Evolutionary conservation across 1,140 invertebrate species (phyloP).

Genomic region (Dreissena rostriformis): DNA sequence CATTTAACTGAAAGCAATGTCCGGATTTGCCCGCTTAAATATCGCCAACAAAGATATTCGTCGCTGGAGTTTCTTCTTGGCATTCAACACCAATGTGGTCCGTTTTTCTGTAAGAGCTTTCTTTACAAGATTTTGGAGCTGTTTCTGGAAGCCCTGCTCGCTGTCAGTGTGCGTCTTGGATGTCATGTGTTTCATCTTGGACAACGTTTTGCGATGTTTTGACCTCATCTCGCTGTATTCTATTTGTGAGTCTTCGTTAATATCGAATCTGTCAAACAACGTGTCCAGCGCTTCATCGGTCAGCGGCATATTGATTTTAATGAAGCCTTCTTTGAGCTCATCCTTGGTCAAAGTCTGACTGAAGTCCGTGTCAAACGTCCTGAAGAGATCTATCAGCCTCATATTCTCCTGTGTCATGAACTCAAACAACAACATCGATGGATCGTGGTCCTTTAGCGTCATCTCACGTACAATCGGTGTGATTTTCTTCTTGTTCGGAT

Average conservation of each 20-base stretch:
- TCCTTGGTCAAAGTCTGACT: conserved; percentile 59
- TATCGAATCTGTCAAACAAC: conserved; percentile 58
- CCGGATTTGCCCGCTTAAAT: too few relatives aligned
- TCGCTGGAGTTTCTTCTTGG: conserved; percentile 1
- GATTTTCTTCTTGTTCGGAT: conserved; percentile 58
- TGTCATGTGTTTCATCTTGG: not conserved
- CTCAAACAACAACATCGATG: conserved; percentile 65
- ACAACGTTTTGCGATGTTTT: conserved; percentile 28
- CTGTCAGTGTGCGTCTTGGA: not conserved
- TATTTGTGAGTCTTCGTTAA: conserved; percentile 46
- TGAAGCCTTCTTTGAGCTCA: conserved; percentile 66
- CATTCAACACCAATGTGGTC: not conserved
- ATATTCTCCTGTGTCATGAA: conserved; percentile 69
- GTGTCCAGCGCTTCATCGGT: conserved; percentile 52
- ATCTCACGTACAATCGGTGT: conserved; percentile 26
- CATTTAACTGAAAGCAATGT: too few relatives aligned
- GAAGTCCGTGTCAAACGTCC: conserved; percentile 59
- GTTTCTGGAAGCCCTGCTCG: not conserved
- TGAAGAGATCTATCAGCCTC: conserved; percentile 65
- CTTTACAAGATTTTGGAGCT: conserved; percentile 11
- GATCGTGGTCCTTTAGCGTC: conserved; percentile 63
- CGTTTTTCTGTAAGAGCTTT: conserved; percentile 13
- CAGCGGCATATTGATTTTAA: conserved; percentile 58
- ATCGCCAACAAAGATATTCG: not conserved
- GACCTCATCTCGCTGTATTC: conserved; percentile 52